Conservation (phyloP, 2,888 invertebrate species). For the Dicranocentrus wangi region DNA sequence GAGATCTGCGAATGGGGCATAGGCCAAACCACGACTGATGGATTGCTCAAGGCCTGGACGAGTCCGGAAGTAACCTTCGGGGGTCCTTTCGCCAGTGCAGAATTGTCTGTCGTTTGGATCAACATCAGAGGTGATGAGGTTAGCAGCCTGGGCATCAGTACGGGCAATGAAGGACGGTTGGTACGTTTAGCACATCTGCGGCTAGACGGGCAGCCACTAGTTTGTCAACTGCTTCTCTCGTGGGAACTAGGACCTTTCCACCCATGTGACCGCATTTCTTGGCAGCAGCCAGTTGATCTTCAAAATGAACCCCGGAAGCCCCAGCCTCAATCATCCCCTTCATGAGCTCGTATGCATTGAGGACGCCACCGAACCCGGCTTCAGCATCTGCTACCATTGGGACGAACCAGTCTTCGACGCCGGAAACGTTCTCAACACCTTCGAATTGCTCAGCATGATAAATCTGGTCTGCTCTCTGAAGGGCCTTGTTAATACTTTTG, state of each 20-base stretch:
- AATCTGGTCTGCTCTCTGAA: conserved; percentile 74
- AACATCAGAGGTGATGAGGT: conserved; percentile 74
- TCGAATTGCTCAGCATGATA: conserved; percentile 58
- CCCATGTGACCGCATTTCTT: conserved; percentile 76
- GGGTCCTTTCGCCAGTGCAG: conserved; percentile 74
- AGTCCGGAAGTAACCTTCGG: conserved; percentile 74
- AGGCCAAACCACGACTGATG: conserved; percentile 74
- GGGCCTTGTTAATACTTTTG: conserved; percentile 74
- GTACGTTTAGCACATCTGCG: conserved; percentile 74
- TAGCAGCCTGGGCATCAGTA: conserved; percentile 75
- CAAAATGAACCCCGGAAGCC: conserved; percentile 74
- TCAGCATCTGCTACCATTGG: conserved; percentile 75
- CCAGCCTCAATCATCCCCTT: conserved; percentile 73
- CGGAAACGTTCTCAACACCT: neutral
- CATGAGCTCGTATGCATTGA: conserved; percentile 75
- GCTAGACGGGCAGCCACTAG: conserved; percentile 75
- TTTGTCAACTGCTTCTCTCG: conserved; percentile 74
- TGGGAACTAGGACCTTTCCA: conserved; percentile 75
- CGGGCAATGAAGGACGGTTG: conserved; percentile 75
- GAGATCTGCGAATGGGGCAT: conserved; percentile 74
- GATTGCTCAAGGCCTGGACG: conserved; percentile 74
- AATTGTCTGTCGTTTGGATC: conserved; percentile 74
- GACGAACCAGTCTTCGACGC: conserved; percentile 69
- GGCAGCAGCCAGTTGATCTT: conserved; percentile 75
- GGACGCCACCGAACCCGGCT: conserved; percentile 75